These are phyloP conservation scores for Parelbella ahira DNA, from an alignment of 2,888 invertebrate genomes.

Conservation along the genomic window DNA sequence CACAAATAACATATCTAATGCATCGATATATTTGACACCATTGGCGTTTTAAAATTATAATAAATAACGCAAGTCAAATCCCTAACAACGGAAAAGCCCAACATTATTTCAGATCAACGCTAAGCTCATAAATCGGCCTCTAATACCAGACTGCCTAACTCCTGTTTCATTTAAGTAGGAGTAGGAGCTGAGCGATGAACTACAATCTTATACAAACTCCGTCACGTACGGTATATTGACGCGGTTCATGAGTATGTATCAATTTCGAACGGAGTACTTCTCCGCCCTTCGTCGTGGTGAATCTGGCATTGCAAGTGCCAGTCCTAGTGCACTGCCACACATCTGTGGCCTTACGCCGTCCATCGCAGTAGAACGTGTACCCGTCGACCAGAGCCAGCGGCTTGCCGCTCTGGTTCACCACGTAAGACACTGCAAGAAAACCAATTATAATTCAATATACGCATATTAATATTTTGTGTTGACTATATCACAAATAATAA, in stretches of 20 bases:
- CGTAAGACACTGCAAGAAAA: conserved; percentile 28
- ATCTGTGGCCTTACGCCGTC: conserved; percentile 30
- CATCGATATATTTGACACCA: no score
- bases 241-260: conserved; percentile 30
- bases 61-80: no score
- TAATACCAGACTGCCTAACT: no score
- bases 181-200: no score
- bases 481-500: no score
- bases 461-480: no score
- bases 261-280: conserved; percentile 11
- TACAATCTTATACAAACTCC: conserved; percentile 19
- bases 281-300: conserved; percentile 14
- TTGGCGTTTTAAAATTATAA: no score
- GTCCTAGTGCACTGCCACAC: conserved; percentile 35
- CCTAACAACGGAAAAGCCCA: no score
- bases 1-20: no score
- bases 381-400: conserved; percentile 39
- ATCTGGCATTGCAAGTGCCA: conserved; percentile 23
- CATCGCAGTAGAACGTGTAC: conserved; percentile 40
- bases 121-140: no score
- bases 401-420: conserved; percentile 29
- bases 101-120: no score
- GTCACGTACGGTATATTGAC: conserved; percentile 26
- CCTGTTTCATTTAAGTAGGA: no score
- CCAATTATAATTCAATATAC: neutral